Percentiles rank a stretch among this genome's conserved stretches.
Conservation (phyloP, 2,888 invertebrate species). For the Dromius quadrimaculatus region DNA sequence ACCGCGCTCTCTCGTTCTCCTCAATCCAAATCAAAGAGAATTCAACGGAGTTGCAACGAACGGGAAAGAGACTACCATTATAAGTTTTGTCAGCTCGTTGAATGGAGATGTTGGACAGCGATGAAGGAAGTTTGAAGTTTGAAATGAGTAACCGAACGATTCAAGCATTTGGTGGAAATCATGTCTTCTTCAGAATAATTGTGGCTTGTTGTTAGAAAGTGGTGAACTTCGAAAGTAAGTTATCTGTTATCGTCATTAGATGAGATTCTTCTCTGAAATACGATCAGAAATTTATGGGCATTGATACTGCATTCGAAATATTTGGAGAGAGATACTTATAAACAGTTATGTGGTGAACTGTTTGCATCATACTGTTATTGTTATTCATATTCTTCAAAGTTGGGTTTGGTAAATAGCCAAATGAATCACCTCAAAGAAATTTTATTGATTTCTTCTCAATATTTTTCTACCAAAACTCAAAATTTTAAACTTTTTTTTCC, state of each 20-base stretch:
- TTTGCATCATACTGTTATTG: too few relatives aligned
- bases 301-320: too few relatives aligned
- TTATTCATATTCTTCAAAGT: too few relatives aligned
- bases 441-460: too few relatives aligned
- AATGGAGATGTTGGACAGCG: conserved; percentile 31
- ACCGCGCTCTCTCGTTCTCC: neutral
- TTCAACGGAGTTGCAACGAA: neutral
- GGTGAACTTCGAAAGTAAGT: neutral
- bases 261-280: too few relatives aligned
- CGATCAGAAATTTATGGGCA: too few relatives aligned
- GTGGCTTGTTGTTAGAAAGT: neutral
- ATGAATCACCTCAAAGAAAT: too few relatives aligned
- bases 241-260: neutral
- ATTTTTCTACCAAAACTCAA: too few relatives aligned
- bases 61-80: conserved; percentile 13
- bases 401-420: too few relatives aligned
- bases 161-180: conserved; percentile 12
- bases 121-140: conserved; percentile 31
- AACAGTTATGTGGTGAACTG: too few relatives aligned
- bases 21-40: conserved; percentile 37
- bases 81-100: conserved; percentile 9
- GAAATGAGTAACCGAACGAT: conserved; percentile 20
- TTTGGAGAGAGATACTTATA: too few relatives aligned
- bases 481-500: too few relatives aligned
- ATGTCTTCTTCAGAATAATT: conserved; percentile 20